Evolutionary conservation across 2,888 invertebrate genomes (phyloP).

Genomic region (Dryomyza anilis): DNA sequence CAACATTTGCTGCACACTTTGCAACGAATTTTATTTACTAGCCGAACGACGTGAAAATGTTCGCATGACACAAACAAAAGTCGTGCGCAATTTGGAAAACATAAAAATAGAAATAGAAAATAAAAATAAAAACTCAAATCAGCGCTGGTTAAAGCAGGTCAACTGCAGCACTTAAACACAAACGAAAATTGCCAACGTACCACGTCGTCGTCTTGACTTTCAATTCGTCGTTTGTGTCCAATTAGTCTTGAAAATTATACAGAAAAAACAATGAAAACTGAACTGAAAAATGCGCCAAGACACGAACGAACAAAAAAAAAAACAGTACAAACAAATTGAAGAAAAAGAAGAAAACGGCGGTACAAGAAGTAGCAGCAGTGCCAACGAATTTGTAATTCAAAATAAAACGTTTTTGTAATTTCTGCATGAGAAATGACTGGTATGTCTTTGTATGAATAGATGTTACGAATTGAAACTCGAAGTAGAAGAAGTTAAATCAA

Average conservation of each 20-base stretch:
- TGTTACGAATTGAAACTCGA: no score
- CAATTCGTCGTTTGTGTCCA: conserved; percentile 21
- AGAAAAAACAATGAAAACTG: background rate
- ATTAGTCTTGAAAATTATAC: conserved; percentile 23
- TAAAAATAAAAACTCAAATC: background rate
- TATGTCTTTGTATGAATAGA: no score
- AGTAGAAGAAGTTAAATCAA: no score
- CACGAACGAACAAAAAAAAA: background rate
- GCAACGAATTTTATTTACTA: conserved; percentile 3
- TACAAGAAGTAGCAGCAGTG: background rate
- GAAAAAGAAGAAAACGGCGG: background rate
- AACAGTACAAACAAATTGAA: background rate
- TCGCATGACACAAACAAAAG: conserved; percentile 4
- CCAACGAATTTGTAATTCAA: conserved; percentile 9
- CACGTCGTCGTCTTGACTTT: background rate
- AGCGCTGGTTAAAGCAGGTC: conserved; percentile 12
- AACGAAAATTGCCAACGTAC: background rate
- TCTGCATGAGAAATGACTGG: no score
- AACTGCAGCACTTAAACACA: background rate
- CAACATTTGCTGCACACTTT: conserved; percentile 10
- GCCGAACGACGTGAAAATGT: background rate
- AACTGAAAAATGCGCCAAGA: background rate
- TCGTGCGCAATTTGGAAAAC: background rate
- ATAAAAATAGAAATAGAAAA: conserved; percentile 1
- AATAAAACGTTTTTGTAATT: background rate